Evolutionary conservation across 2,113 vertebrate genomes (phyloP), one percentile per base, ranked within the genome.

Genomic region (Oreochromis tanganicae): DNA sequence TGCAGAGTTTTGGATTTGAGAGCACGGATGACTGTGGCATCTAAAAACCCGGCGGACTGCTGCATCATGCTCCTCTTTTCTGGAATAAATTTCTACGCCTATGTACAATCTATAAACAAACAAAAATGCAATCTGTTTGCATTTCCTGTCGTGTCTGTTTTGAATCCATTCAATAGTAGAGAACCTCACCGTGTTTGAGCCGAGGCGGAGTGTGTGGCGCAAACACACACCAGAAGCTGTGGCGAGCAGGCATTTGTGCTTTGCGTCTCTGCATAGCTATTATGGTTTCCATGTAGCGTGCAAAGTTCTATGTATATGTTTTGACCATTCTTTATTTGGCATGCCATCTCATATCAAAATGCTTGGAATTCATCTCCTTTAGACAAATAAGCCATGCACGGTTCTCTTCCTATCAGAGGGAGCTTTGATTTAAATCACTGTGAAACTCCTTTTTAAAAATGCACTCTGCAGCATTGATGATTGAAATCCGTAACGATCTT

Each of bases 211-310:
- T 92, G 87, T 89, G 90, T 85, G 57, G 81, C 82, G 73, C 59
- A 83, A 57, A 80, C 86, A 81, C 91, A 91, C 88, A 86, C 88
- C 68, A 21, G 81, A 91, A 85, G 89, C 92, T 96, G 95, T 91
- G 96, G 95, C 87, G 84, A 93, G 88, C 84, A 91, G 90, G 92
- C 95, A 95, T 95, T 94, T 93, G 87, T 94, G 90, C 92, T 92
- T 85, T 63, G 66, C 89, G 87, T 93, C 89, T 93, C 89, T 89
- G 90, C 94, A 94, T 96, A 95, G 93, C 93, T 91, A 96, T 96
- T 96, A 96, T 96, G 96, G 94, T 96, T 96, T 95, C 91, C 94
- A 95, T 94, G 93, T 95, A 96, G 95, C 94, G 90, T 96, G 96
- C 94, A 95, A 96, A 95, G 93, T 93, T 95, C 94, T 96, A 93